These are phyloP conservation scores for Acanthurus tractus DNA, from an alignment of 2,797 vertebrate genomes.

Conservation along the genomic window DNA sequence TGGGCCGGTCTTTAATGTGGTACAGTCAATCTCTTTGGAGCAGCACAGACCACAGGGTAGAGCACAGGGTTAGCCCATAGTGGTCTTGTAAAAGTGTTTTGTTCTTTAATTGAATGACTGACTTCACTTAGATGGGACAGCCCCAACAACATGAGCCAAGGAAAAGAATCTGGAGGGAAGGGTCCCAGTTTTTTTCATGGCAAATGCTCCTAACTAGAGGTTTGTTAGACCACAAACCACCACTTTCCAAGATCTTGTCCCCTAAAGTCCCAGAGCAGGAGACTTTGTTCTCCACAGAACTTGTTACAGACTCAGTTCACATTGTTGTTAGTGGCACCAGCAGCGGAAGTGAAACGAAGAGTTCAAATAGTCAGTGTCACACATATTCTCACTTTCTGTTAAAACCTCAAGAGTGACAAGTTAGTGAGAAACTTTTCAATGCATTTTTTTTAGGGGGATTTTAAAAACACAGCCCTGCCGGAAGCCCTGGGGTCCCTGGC, in stretches of 20 bases:
- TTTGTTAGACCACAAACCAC: conserved; percentile 28
- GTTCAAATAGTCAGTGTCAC: conserved; percentile 5
- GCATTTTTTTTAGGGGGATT: conserved; percentile 10
- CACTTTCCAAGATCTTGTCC: conserved; percentile 39
- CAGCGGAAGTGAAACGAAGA: conserved; percentile 1
- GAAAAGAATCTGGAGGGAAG: conserved; percentile 24
- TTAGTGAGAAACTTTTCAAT: conserved; percentile 10
- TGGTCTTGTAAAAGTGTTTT: conserved; percentile 32
- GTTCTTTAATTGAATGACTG: conserved; percentile 51
- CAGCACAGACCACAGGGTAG: conserved; percentile 34
- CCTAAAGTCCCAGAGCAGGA: neutral
- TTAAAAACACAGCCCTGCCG: no score
- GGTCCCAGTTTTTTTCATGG: neutral
- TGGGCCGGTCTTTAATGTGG: conserved; percentile 35
- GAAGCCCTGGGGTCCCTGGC: conserved; percentile 33
- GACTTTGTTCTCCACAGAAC: neutral
- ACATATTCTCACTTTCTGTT: conserved; percentile 2
- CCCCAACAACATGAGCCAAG: conserved; percentile 25
- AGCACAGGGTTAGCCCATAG: conserved; percentile 32
- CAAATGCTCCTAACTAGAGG: neutral
- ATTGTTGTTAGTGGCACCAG: neutral
- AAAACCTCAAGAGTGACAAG: neutral
- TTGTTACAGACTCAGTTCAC: neutral
- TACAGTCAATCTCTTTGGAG: conserved; percentile 25
- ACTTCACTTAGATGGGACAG: conserved; percentile 37